Evolutionary conservation across 1,140 invertebrate genomes (phyloP).

Genomic region (Drosophila sulfurigaster): DNA sequence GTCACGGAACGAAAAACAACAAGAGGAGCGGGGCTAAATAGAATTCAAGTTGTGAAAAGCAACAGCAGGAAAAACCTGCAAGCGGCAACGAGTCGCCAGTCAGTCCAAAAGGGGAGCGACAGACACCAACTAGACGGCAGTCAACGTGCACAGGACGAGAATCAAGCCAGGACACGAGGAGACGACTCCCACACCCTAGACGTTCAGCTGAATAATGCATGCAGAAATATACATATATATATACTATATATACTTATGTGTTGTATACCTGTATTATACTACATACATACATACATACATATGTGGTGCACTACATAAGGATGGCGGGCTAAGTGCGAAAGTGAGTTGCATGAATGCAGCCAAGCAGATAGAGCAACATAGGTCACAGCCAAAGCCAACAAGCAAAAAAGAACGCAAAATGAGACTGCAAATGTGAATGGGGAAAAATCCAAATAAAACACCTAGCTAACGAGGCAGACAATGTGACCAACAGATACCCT

Average conservation of each 20-base stretch:
- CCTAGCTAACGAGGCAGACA: not conserved
- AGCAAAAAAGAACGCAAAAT: conserved; percentile 16
- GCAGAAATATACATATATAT: conserved; percentile 43
- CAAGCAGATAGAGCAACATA: conserved; percentile 78
- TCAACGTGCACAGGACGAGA: not conserved
- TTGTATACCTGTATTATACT: no score
- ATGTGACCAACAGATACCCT: not conserved
- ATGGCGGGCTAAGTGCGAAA: conserved; percentile 71
- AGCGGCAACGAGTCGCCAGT: conserved; percentile 60
- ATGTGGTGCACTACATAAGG: conserved; percentile 38
- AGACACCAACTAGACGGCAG: conserved; percentile 70
- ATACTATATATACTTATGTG: no score
- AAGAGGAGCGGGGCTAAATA: conserved; percentile 59
- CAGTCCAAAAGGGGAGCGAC: conserved; percentile 44
- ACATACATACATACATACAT: conserved; percentile 28
- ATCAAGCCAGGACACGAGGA: not conserved
- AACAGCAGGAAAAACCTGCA: conserved; percentile 28
- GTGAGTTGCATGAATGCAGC: conserved; percentile 81
- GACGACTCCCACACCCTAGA: conserved; percentile 43
- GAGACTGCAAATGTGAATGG: conserved; percentile 13
- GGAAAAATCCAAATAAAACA: conserved; percentile 30
- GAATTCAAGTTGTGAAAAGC: conserved; percentile 71
- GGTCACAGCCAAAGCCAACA: conserved; percentile 62
- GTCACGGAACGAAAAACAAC: conserved; percentile 14
- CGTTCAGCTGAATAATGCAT: conserved; percentile 71